A percentile compares a stretch with the other conserved stretches of the same genome.
Conservation (phyloP, 2,797 vertebrate genomes). For the Enteromius anoplus region DNA sequence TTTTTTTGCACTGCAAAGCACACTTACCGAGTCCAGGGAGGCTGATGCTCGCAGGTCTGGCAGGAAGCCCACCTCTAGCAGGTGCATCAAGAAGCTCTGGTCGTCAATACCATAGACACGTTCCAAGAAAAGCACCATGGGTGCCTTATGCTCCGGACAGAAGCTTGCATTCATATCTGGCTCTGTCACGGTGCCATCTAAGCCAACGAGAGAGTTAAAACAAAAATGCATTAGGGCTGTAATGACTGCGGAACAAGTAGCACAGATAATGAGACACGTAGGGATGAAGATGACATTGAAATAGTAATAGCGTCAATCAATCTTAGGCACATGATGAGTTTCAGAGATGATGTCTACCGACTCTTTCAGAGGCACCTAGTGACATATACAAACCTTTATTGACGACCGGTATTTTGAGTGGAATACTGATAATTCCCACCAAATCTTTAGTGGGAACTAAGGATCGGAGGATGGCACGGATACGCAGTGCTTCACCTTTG, state of each 20-base stretch:
- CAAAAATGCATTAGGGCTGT: conserved; percentile 19
- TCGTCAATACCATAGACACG: conserved; percentile 96
- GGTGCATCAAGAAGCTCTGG: conserved; percentile 92
- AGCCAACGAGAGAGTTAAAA: conserved; percentile 16
- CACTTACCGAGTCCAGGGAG: conserved; percentile 91
- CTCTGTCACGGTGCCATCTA: conserved; percentile 92
- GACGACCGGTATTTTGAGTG: conserved; percentile 87
- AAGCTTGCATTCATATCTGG: conserved; percentile 95
- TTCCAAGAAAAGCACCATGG: conserved; percentile 98
- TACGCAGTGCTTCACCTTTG: conserved; percentile 96
- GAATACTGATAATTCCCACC: conserved; percentile 96
- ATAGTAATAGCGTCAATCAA: conserved; percentile 22
- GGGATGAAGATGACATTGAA: conserved; percentile 28
- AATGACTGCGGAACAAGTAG: not conserved
- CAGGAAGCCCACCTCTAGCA: conserved; percentile 96
- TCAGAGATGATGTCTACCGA: conserved; percentile 14
- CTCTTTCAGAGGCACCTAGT: not conserved
- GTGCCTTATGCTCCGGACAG: conserved; percentile 97
- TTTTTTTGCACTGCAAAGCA: not conserved
- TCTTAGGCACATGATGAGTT: conserved; percentile 10
- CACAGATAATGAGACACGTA: not conserved
- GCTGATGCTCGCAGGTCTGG: conserved; percentile 93
- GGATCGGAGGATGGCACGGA: conserved; percentile 95
- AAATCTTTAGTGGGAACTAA: conserved; percentile 94
- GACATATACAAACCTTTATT: conserved; percentile 86